Conservation (phyloP, 2,888 invertebrate species). For the Scaptomyza caliginosa region DNA sequence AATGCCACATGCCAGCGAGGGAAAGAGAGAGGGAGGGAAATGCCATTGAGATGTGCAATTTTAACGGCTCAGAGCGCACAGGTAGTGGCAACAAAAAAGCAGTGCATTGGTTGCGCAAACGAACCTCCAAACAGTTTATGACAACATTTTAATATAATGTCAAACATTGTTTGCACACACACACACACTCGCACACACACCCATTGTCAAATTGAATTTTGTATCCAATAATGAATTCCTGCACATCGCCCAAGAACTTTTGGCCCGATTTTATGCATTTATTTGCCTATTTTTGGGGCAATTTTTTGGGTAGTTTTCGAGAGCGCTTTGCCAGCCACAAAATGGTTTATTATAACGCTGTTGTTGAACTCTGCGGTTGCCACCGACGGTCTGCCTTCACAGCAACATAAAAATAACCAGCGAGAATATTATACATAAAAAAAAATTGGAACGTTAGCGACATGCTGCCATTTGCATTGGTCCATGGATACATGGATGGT, state of each 20-base stretch:
- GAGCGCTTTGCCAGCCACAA: conserved; percentile 52
- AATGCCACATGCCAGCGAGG: too few species aligned
- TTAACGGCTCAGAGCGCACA: conserved; percentile 59
- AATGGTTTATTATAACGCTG: conserved; percentile 73
- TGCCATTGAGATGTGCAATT: conserved; percentile 66
- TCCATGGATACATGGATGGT: conserved; percentile 33
- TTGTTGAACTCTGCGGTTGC: conserved; percentile 64
- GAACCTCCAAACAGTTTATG: conserved; percentile 50
- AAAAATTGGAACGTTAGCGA: conserved; percentile 58
- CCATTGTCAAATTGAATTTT: conserved; percentile 58
- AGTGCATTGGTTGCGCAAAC: background rate
- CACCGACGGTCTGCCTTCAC: too few species aligned
- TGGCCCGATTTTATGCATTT: conserved; percentile 26
- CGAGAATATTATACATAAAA: conserved; percentile 22
- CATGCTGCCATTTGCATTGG: conserved; percentile 72
- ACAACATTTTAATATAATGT: conserved; percentile 75
- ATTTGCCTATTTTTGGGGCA: conserved; percentile 30
- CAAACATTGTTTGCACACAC: conserved; percentile 59
- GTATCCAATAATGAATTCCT: conserved; percentile 58
- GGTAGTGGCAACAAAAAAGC: background rate
- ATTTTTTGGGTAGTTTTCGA: conserved; percentile 10
- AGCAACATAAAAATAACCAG: background rate
- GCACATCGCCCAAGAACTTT: conserved; percentile 26
- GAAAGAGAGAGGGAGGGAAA: background rate
- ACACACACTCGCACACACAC: background rate